phyloP scores from a whole-genome alignment of 2,113 vertebrate species.

The Oxyura jamaicensis region DNA sequence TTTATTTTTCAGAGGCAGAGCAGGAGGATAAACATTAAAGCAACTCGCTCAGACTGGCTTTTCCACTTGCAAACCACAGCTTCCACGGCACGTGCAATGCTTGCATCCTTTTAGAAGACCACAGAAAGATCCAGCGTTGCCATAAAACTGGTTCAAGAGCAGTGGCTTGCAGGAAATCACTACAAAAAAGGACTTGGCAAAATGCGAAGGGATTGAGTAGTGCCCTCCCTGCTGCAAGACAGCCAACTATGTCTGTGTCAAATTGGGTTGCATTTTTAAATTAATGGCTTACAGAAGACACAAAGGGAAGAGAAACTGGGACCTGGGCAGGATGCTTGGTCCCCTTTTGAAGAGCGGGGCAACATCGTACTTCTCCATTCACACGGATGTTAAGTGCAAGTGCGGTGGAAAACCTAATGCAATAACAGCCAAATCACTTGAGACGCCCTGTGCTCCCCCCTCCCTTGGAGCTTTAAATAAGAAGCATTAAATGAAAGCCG shows the following conservation, averaged over 20 bases:
- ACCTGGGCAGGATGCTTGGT: not conserved
- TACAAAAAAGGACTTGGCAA: not conserved
- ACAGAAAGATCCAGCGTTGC: not conserved
- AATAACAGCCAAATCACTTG: not conserved
- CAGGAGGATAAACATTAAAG: not conserved
- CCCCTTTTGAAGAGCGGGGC: not conserved
- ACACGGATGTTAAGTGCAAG: not conserved
- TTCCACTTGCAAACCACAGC: not conserved
- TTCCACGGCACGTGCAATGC: not conserved
- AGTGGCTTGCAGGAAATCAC: not conserved
- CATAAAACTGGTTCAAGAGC: not conserved
- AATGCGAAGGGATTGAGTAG: not conserved
- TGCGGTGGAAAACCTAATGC: not conserved
- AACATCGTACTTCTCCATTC: accelerated
- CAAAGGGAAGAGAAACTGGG: not conserved
- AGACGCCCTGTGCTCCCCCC: not conserved
- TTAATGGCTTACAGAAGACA: not conserved
- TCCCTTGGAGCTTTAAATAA: not conserved
- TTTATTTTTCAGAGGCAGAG: not conserved
- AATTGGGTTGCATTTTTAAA: not conserved
- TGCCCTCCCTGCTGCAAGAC: not conserved
- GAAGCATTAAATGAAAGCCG: not conserved
- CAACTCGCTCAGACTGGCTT: not conserved
- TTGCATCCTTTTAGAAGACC: not conserved
- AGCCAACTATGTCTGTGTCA: not conserved